Percentiles rank a stretch among this genome's conserved stretches.
phyloP scores from a whole-genome alignment of 1,140 invertebrate genomes.

The Micrasema minimum region DNA sequence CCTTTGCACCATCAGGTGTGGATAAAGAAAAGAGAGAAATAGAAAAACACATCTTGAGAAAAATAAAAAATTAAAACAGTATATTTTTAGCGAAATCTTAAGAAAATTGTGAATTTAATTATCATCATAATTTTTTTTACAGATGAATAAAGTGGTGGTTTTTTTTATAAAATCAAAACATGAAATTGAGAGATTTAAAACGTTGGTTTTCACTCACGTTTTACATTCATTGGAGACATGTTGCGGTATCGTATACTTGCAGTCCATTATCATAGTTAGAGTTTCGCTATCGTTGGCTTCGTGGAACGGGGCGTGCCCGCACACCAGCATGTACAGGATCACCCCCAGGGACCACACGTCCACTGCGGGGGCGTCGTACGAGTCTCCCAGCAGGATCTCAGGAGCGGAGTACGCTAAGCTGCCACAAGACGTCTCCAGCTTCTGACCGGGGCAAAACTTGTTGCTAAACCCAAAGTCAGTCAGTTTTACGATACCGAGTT shows the following conservation, averaged over 20 bases:
- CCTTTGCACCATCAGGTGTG: too few species aligned
- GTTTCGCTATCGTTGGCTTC: conserved; percentile 99
- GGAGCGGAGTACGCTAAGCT: conserved; percentile 99
- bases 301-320: conserved; percentile 96
- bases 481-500: conserved; percentile 95
- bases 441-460: conserved; percentile 96
- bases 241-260: conserved; percentile 93
- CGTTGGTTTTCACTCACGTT: conserved; percentile 68
- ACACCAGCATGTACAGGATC: conserved; percentile 98
- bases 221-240: conserved; percentile 90
- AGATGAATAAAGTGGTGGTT: too few species aligned
- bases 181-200: too few species aligned
- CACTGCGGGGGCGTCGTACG: conserved; percentile 94
- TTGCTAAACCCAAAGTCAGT: conserved; percentile 99
- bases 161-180: too few species aligned
- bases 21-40: too few species aligned
- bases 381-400: conserved; percentile 97
- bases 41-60: too few species aligned
- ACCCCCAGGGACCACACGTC: conserved; percentile 99
- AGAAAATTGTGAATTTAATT: too few species aligned
- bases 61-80: too few species aligned
- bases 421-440: conserved; percentile 98
- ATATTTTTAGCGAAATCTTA: too few species aligned
- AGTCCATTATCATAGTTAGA: conserved; percentile 99
- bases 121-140: too few species aligned